Evolutionary conservation across 2,888 invertebrate genomes (phyloP).

Genomic region (Dione juno): DNA sequence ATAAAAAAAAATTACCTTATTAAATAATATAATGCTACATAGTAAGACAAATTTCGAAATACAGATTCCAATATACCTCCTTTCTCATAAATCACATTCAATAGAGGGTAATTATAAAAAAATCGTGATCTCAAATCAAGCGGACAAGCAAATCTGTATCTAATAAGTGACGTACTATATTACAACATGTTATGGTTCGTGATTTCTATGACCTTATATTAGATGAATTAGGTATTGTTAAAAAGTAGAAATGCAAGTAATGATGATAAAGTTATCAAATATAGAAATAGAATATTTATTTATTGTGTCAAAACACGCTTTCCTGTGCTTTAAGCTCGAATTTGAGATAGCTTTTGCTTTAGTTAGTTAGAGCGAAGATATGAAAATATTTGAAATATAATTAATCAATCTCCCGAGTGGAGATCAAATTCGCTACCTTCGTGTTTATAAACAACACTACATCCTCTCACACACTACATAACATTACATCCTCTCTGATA

Average conservation of each 20-base stretch:
- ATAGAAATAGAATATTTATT: no score
- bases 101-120: conserved; percentile 23
- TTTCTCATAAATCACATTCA: conserved; percentile 19
- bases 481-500: no score
- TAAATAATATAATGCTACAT: background rate
- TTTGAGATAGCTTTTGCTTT: no score
- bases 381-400: no score
- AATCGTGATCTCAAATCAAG: conserved; percentile 19
- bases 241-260: conserved; percentile 13
- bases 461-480: no score
- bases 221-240: conserved; percentile 11
- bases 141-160: conserved; percentile 21
- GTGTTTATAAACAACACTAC: no score
- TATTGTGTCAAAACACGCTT: no score
- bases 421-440: no score
- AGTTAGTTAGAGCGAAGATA: no score
- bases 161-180: conserved; percentile 19
- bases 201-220: conserved; percentile 14
- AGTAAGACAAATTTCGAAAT: background rate
- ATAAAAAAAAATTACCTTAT: no score
- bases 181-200: conserved; percentile 21
- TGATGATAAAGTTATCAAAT: background rate
- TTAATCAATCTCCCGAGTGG: no score
- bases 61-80: background rate
- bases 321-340: no score